Evolutionary conservation across 2,113 vertebrate species (phyloP).

Genomic region (Leucopsar rothschildi): DNA sequence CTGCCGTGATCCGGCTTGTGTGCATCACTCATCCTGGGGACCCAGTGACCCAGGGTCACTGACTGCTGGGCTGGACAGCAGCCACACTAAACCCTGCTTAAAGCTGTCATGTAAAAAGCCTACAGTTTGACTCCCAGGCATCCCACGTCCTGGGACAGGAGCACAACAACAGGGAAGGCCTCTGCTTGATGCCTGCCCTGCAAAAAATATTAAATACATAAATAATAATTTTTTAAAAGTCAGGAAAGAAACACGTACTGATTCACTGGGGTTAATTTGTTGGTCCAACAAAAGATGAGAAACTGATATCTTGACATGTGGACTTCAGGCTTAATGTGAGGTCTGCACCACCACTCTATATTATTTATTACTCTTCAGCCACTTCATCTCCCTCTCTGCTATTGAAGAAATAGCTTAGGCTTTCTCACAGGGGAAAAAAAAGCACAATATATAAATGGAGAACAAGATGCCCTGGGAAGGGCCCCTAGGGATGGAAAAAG

Average conservation of each 20-base stretch:
- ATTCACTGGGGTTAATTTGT: background rate
- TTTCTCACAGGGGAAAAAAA: background rate
- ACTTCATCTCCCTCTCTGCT: background rate
- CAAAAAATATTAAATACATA: background rate
- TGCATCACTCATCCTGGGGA: background rate
- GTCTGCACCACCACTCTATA: background rate
- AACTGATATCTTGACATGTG: background rate
- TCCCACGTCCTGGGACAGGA: background rate
- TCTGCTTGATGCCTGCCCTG: background rate
- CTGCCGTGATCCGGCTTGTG: accelerated
- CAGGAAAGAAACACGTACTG: background rate
- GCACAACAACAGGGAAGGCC: background rate
- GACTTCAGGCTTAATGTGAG: background rate
- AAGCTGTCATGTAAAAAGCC: background rate
- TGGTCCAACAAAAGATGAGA: background rate
- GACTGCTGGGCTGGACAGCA: background rate
- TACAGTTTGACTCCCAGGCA: background rate
- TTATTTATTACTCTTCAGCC: background rate
- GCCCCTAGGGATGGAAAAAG: background rate
- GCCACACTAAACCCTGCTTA: background rate
- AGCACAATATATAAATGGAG: background rate
- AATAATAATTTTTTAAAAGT: background rate
- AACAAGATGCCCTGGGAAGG: background rate
- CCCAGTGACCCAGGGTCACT: background rate
- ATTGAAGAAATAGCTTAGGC: background rate